Conservation (phyloP, 2,888 invertebrate species). For the Eristalis tenax region DNA sequence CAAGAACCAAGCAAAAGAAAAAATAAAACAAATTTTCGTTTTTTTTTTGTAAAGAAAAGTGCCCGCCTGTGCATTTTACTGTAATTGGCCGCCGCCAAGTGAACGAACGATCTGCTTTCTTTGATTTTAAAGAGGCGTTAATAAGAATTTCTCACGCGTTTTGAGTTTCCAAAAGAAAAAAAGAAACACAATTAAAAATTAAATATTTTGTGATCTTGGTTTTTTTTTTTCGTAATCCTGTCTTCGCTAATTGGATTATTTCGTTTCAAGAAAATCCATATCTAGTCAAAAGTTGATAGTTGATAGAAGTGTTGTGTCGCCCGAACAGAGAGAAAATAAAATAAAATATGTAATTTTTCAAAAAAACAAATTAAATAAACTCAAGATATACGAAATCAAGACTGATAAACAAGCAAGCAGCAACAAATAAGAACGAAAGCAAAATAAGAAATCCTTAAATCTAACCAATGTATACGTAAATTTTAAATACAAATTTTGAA, state of each 20-base stretch:
- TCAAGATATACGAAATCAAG: conserved; percentile 74
- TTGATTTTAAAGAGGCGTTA: conserved; percentile 41
- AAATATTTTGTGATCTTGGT: neutral
- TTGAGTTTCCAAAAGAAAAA: neutral
- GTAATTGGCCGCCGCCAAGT: conserved; percentile 66
- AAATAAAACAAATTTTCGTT: neutral
- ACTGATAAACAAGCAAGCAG: conserved; percentile 74
- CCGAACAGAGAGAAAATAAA: neutral
- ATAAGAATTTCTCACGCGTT: conserved; percentile 53
- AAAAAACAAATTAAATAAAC: conserved; percentile 60
- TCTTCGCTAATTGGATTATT: conserved; percentile 61
- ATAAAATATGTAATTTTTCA: conserved; percentile 34
- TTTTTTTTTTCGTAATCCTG: neutral
- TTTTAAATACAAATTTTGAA: conserved; percentile 70
- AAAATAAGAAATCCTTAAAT: conserved; percentile 26
- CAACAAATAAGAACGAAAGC: conserved; percentile 6
- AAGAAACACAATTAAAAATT: neutral
- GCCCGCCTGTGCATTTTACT: conserved; percentile 55
- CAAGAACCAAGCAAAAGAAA: conserved; percentile 17
- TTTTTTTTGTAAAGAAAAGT: neutral
- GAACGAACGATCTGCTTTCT: conserved; percentile 24
- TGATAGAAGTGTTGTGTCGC: conserved; percentile 38
- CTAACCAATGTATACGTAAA: conserved; percentile 80
- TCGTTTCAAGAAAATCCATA: conserved; percentile 62
- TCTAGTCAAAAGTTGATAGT: conserved; percentile 74